phyloP scores from a whole-genome alignment of 2,888 invertebrate genomes.

The Rhagonycha fulva region DNA sequence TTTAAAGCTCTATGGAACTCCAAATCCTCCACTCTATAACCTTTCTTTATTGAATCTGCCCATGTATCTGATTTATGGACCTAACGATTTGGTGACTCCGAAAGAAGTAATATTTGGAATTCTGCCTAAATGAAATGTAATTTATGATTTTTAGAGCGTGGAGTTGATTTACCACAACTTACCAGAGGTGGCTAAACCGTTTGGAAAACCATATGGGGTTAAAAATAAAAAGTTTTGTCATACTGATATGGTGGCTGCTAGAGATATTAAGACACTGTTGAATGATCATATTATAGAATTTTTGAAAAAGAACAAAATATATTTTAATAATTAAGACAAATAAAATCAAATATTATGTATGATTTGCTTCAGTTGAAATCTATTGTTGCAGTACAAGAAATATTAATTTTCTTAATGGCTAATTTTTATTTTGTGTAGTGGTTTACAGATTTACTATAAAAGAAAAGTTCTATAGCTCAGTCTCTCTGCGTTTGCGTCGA shows the following conservation, averaged over 20 bases:
- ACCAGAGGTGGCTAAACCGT: slow-evolving; percentile 42
- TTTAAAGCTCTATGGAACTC: slow-evolving; percentile 56
- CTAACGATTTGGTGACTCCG: slow-evolving; percentile 65
- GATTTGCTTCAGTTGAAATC: no score
- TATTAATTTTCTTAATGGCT: no score
- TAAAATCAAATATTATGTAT: neutral
- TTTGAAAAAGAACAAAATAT: neutral
- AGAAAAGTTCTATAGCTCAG: no score
- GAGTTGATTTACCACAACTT: slow-evolving; percentile 46
- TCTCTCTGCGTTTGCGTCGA: no score
- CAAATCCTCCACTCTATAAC: slow-evolving; percentile 62
- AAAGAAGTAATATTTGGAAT: slow-evolving; percentile 54
- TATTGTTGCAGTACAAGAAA: no score
- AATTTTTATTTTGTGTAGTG: no score
- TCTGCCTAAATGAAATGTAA: neutral
- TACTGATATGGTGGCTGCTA: slow-evolving; percentile 51
- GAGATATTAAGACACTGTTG: slow-evolving; percentile 39
- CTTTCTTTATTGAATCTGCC: slow-evolving; percentile 64
- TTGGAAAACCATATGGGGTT: slow-evolving; percentile 22
- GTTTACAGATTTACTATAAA: no score
- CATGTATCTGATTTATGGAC: slow-evolving; percentile 63
- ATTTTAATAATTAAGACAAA: neutral
- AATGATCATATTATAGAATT: slow-evolving; percentile 5
- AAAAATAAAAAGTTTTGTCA: slow-evolving; percentile 44
- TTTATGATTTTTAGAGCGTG: slow-evolving; percentile 47